Base-by-base conservation (phyloP, 1,140 invertebrate genomes). In the Myzus persicae region DNA sequence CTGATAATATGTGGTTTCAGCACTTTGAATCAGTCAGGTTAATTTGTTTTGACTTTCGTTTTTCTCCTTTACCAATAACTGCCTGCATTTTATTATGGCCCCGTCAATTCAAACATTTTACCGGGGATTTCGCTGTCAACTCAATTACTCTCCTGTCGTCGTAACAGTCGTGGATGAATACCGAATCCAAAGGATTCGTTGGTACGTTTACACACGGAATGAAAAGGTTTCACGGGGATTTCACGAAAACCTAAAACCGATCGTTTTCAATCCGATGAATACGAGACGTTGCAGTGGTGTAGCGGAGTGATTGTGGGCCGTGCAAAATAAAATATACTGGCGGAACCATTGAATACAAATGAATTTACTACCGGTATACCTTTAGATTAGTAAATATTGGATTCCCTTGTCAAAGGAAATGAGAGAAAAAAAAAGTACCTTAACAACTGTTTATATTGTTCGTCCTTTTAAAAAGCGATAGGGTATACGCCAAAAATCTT, bases 131-230 rank as follows among this genome's bases (percentile, higher is more conserved):
- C 38, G 91, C 91, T 31, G 91, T 93, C 91, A 93, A 93, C 91
- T 93, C 91, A 85, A 93, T 93, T 93, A 93, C 91, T 93, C 44
- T 67, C 42, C 51, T 67, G 89, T 90, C 89, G 51, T 90, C 54
- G 88, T 31, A 38, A 36, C 6, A 18, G 44, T 40, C 46, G 26
- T 42, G 40, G 51, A 8, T 46, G 44, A 42, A 82, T 26, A 48
- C 18, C 2, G 59, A 46, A 91, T 81, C 40, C 31, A 4, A 81
- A 44, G 46, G 59, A 91, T 91, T 91, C 90, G 36, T 51, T 14
- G 20, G 59, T 91, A 76, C 90, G 59, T 91, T 91, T 91, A 44
- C 59, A 76, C 59, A 36, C 3, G 42, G 9, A 76, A 48, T 51
- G 81, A 93, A 93, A 93, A 40, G 91, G 81, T 84, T 85, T 82